Conservation (phyloP, 2,113 vertebrate species). For the Gymnocephalus cernua region DNA sequence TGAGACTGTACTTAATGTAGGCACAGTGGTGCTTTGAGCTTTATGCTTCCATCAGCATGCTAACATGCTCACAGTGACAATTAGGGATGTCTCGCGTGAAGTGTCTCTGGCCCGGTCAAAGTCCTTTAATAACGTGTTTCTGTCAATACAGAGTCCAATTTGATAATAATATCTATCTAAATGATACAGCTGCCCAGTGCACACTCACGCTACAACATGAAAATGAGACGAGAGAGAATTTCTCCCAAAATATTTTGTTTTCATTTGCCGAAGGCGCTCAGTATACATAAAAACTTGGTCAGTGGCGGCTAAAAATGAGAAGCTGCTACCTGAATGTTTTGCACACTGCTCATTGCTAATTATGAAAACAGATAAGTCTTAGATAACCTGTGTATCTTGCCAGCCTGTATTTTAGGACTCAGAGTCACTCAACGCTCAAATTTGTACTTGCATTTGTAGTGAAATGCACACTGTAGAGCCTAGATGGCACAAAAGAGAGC, state of each 20-base stretch:
- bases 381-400: not conserved
- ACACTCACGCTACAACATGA: not conserved
- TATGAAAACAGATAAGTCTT: too few relatives aligned
- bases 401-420: not conserved
- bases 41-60: constrained; percentile 9
- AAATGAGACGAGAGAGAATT: not conserved
- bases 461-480: not conserved
- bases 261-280: not conserved
- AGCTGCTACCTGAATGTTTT: not conserved
- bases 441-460: not conserved
- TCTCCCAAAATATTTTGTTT: not conserved
- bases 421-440: not conserved
- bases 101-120: not conserved
- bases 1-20: not conserved
- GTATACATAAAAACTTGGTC: not conserved
- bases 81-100: not conserved
- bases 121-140: not conserved
- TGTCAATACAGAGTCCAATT: not conserved
- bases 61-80: not conserved
- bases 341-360: not conserved
- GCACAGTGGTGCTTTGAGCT: not conserved
- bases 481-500: too few relatives aligned
- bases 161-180: not conserved
- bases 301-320: not conserved
- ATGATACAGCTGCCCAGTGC: not conserved